Evolutionary conservation across 2,113 vertebrate genomes (phyloP).

Genomic region (Mormyrus iriodes): DNA sequence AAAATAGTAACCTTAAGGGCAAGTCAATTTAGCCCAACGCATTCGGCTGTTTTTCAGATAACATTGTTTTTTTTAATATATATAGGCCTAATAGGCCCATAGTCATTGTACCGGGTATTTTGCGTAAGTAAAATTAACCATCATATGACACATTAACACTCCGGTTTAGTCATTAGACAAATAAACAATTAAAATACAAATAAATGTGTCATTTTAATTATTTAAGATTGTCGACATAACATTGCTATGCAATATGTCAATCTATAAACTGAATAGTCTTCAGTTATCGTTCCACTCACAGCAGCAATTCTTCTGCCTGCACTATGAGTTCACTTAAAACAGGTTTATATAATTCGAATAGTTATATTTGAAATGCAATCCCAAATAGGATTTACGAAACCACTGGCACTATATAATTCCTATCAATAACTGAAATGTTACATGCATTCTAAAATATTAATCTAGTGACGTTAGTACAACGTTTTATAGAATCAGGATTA

Average conservation of each 20-base stretch:
- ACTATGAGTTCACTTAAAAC: not conserved
- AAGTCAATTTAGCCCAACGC: not conserved
- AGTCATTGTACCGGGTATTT: not conserved
- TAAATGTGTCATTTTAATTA: slow-evolving; percentile 4
- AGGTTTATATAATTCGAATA: not conserved
- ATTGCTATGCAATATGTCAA: slow-evolving; percentile 21
- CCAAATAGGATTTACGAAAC: not conserved
- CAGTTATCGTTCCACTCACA: not conserved
- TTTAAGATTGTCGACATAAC: not conserved
- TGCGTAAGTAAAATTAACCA: not conserved
- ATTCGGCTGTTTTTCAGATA: not conserved
- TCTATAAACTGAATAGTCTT: slow-evolving; percentile 7
- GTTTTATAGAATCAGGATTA: not conserved
- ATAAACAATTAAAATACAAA: slow-evolving; percentile 26
- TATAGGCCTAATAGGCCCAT: not conserved
- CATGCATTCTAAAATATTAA: not conserved
- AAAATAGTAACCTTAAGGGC: not conserved
- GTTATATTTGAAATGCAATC: not conserved
- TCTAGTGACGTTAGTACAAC: not conserved
- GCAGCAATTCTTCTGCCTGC: not conserved
- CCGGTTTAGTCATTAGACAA: slow-evolving; percentile 13
- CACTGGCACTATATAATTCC: not conserved
- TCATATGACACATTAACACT: not conserved
- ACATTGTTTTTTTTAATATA: not conserved
- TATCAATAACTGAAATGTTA: not conserved